Base-by-base conservation (phyloP, 2,113 vertebrate species). In the Pterocles gutturalis region DNA sequence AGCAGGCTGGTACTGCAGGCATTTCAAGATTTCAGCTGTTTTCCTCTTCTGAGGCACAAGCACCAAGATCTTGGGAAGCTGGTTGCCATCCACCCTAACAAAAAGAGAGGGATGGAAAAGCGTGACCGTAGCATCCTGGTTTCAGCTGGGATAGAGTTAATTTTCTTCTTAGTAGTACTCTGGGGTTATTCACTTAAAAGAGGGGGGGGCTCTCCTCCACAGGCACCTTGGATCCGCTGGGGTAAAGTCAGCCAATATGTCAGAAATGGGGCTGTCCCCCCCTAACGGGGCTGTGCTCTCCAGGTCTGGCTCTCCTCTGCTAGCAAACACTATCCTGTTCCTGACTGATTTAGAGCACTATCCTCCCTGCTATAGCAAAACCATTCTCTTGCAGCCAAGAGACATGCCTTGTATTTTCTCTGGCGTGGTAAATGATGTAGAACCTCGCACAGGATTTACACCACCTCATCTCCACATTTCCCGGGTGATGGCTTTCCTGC, bases 151-250 rank as follows among this genome's bases (percentile, higher is more conserved):
- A 41, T 41, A 13, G 41, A 41, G 41, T 41, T 41, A 41, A 41
- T 41, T 41, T 41, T 41, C 41, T 41, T 41, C 41, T 41, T 41
- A 41, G 13, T 41, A 41, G 41, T 41, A 41, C 41, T 7, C 4
- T 1, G 3, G 10, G 4, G 7, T 62, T 5, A 33, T 70, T 71
- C 31, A 38, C 25, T n/a, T 26, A 19, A 46, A 70, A 85, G 9
- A 17, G 1, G 3, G 5, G 8, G 33, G 2, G 51, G 19, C 10
- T 29, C 17, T 36, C 46, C 15, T 53, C 29, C 2, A 0, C 21
- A 36, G 28, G 22, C 24, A 58, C 0, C 0, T 46, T 8, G 8
- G 25, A 28, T 83, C 12, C 4, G 1, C 25, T 41, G 16, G 17
- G 5, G 43, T 21, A 24, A 61, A 10, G n/a, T 11, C 55, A 92